A percentile compares a stretch with the other conserved stretches of the same genome.
Evolutionary conservation across 2,888 invertebrate species (phyloP).

Genomic region (Meiosimyza decipiens): DNA sequence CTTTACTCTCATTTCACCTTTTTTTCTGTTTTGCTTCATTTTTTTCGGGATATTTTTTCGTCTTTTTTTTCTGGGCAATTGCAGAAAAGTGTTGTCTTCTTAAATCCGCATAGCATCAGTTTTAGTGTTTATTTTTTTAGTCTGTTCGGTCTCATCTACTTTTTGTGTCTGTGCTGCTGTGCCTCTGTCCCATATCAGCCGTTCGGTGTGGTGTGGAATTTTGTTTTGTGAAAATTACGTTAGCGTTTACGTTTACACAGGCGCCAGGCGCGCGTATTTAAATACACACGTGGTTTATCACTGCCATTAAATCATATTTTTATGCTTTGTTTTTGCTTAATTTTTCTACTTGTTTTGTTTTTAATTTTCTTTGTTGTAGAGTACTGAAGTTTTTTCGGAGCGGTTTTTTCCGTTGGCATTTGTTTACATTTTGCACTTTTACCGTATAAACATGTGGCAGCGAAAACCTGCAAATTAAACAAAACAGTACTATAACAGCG

Average conservation of each 20-base stretch:
- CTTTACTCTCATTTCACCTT: conserved; percentile 52
- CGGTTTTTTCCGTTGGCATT: conserved; percentile 41
- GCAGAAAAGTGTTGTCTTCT: conserved; percentile 11
- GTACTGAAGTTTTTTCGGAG: background rate
- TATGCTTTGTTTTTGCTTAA: conserved; percentile 53
- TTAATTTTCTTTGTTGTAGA: conserved; percentile 8
- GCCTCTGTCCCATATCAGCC: conserved; percentile 28
- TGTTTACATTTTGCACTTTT: conserved; percentile 64
- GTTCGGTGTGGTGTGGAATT: conserved; percentile 36
- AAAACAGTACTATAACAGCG: conserved; percentile 14
- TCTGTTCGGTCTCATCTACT: conserved; percentile 4
- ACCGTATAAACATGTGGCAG: conserved; percentile 51
- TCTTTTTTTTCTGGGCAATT: conserved; percentile 33
- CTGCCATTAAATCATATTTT: conserved; percentile 67
- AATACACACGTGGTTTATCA: conserved; percentile 68
- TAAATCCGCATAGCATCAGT: background rate
- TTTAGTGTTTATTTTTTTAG: background rate
- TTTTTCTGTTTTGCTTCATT: conserved; percentile 50
- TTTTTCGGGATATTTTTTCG: conserved; percentile 34
- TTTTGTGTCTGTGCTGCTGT: background rate
- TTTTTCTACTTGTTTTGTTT: conserved; percentile 34
- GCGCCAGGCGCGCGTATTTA: conserved; percentile 66
- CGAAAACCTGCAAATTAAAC: conserved; percentile 29
- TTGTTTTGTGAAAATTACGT: conserved; percentile 58
- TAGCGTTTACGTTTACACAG: conserved; percentile 59